These are phyloP conservation scores for Andrena trimmerana DNA, from an alignment of 2,888 invertebrate species.

Conservation along the genomic window DNA sequence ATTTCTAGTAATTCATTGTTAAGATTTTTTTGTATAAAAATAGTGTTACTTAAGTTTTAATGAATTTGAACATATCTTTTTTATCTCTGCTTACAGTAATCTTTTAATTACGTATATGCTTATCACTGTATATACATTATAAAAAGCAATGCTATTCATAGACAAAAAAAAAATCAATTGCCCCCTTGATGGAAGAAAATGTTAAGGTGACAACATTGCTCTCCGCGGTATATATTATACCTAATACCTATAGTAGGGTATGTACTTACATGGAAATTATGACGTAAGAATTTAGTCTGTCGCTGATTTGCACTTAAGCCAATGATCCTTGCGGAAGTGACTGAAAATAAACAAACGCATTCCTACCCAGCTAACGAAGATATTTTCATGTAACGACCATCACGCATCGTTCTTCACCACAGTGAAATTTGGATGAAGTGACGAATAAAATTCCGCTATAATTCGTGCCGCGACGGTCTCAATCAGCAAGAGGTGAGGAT, in stretches of 20 bases:
- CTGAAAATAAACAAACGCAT: slow-evolving; percentile 46
- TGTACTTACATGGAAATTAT: not conserved
- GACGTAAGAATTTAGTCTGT: slow-evolving; percentile 4
- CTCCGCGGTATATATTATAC: not conserved
- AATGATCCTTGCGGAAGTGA: slow-evolving; percentile 34
- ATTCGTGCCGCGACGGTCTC: not conserved
- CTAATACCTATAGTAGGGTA: not conserved
- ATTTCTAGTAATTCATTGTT: not conserved
- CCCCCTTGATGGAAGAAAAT: not conserved
- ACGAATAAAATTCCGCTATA: slow-evolving; percentile 3
- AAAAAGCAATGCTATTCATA: not conserved
- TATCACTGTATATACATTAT: not conserved
- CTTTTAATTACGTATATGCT: not conserved
- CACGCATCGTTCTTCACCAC: not conserved
- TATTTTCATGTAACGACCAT: slow-evolving; percentile 29
- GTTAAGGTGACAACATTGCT: not conserved
- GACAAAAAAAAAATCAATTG: not conserved
- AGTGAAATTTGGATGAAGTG: slow-evolving; percentile 31
- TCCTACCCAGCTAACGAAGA: slow-evolving; percentile 15
- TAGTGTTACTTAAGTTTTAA: not conserved
- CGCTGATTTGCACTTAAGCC: slow-evolving; percentile 21
- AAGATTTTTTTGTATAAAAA: not conserved
- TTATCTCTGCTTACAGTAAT: no score
- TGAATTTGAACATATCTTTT: not conserved
- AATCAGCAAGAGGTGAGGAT: slow-evolving; percentile 22